A percentile compares a stretch with the other conserved stretches of the same genome.
Evolutionary conservation across 1,140 invertebrate species (phyloP).

Genomic region (Mamestra configurata): DNA sequence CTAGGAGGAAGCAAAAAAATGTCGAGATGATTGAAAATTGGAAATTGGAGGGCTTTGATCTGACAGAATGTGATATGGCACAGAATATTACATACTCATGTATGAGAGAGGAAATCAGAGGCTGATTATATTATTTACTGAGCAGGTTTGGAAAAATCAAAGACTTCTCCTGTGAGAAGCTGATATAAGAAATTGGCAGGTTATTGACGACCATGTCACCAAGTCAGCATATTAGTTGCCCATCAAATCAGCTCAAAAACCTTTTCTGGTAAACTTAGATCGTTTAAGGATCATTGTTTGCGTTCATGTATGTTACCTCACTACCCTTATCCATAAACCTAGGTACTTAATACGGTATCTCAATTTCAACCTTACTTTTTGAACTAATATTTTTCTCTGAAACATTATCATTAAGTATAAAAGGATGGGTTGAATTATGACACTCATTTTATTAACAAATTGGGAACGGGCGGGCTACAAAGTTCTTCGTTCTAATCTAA

Average conservation of each 20-base stretch:
- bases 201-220: constrained; percentile 4
- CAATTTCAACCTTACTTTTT: too few species aligned
- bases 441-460: not conserved
- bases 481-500: not conserved
- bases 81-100: constrained; percentile 43
- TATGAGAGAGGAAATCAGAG: not conserved
- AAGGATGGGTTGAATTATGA: not conserved
- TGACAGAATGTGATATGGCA: constrained; percentile 33
- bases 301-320: too few species aligned
- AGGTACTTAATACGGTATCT: too few species aligned
- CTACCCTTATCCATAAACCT: too few species aligned
- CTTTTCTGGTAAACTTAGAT: too few species aligned
- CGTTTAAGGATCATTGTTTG: too few species aligned
- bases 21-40: constrained; percentile 66
- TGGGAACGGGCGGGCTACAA: not conserved
- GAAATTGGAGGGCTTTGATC: constrained; percentile 60
- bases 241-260: too few species aligned
- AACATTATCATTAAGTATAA: not conserved
- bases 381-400: too few species aligned
- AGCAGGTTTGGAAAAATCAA: not conserved
- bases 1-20: constrained; percentile 58
- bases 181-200: constrained; percentile 13
- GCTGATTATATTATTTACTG: not conserved
- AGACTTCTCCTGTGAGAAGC: not conserved
- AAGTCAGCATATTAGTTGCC: too few species aligned